Evolutionary conservation across 2,888 invertebrate genomes (phyloP), one percentile per base, ranked within the genome.

Genomic region (Idaea straminata): DNA sequence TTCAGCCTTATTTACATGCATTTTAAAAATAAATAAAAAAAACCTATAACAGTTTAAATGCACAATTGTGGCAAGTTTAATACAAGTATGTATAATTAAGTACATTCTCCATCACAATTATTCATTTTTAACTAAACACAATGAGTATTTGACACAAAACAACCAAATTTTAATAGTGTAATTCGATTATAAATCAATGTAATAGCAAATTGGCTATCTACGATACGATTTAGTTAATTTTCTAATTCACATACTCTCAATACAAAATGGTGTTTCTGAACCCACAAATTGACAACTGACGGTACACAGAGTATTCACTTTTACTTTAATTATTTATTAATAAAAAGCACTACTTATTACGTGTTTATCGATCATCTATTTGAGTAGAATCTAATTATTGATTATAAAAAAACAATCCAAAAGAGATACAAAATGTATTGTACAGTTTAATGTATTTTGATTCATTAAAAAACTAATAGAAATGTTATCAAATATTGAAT

Each of bases 51-150:
- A 78, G 80, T 77, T 77, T 77, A 81, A 82, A 81, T 80, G 72
- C 71, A 76, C 73, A 76, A 69, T 76, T 78, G 80, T 79, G 80
- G 80, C 79, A 81, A 81, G 70, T 67, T 70, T 70, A 73, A 72
- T 73, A 69, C 79, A 82, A 80, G 87, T 89, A 90, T 89, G 88
- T 90, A 90, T 88, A 82, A 80, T 88, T 89, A 90, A 90, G 88
- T 90, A 90, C 88, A 64, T 74, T 80, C 80, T 83, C 78, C 82
- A 86, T 88, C 87, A 88, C 85, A 88, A 76, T 75, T 70, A 62
- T 66, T 65, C 61, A 70, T 72, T 73, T 71, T 70, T 73, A 74
- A 71, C 70, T 72, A 74, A 74, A 74, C 69, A 72, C 71, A 3
- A 73, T 69, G 74, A 81, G 79, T 81, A 83, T 78, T 83, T 71